Evolutionary conservation across 1,140 invertebrate species (phyloP), one percentile per base, ranked within the genome.

Genomic region (Agraylea sexmaculata): DNA sequence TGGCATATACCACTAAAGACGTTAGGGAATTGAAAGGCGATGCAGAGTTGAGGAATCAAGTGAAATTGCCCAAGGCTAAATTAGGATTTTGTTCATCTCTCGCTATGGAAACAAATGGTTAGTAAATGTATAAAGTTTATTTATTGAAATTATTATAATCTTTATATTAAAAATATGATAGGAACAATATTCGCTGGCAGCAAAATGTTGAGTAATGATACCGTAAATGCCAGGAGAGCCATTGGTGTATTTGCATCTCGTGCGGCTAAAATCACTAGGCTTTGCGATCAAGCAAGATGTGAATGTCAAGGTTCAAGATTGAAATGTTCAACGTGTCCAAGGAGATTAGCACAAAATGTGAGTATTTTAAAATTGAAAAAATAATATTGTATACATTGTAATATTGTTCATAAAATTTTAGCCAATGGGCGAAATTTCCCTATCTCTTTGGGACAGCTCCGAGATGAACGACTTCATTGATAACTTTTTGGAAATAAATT

Each of bases 81-180:
- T 58, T 87, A 7, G 83, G 83, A 18, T 70, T 79, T n/a, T 94
- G 88, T 55, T 74, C 75, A 0, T 77, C 81, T 0, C 61, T 93
- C 4, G 80, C 87, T 1, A 51, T 90, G 37, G 80, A 87, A 52
- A 85, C 83, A 1, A 87, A 89, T 51, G 89, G 90, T 68, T 63
- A 56, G 57, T 50, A 23, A 17, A 21, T 36, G 18, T 45, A 43
- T 50, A 47, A 45, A 44, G 29, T 43, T 48, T 40, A 34, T 40
- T 22, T 28, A 35, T 32, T 47, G 15, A 38, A 37, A 8, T 37
- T 3, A 23, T 3, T 18, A 21, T 7, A 37, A 27, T n/a, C 22
- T n/a, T 37, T 25, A 7, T 37, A 19, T 37, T 36, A 20, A 8
- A 10, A 5, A 15, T 11, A 36, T n/a, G 42, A 4, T 46, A 64